Evolutionary conservation across 2,797 vertebrate genomes (phyloP).

Genomic region (Malacoraja senta): DNA sequence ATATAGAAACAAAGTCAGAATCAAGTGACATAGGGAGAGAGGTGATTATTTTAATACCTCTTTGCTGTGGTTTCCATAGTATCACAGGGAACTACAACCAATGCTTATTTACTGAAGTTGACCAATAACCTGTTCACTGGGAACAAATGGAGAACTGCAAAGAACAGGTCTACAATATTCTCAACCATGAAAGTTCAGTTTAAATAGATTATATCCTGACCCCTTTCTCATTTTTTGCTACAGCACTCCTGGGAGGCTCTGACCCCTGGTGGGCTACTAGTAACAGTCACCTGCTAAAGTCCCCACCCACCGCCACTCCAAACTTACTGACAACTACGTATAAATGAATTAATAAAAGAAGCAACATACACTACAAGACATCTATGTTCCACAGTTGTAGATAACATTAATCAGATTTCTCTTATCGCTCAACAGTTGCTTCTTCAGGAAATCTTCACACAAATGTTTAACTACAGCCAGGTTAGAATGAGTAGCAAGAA

Average conservation of each 20-base stretch:
- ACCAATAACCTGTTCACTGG: neutral
- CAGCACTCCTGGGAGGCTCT: neutral
- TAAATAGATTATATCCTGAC: neutral
- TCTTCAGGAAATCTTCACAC: neutral
- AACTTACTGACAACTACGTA: neutral
- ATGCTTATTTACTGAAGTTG: neutral
- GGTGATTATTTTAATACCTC: neutral
- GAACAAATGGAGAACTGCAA: neutral
- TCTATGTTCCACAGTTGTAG: neutral
- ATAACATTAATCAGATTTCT: conserved; percentile 4
- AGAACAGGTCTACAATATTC: neutral
- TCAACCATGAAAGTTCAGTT: neutral
- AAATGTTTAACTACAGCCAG: neutral
- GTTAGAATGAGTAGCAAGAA: neutral
- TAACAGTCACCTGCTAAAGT: neutral
- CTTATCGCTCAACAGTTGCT: neutral
- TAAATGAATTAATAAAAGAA: neutral
- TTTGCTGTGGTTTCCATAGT: neutral
- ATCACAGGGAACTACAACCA: neutral
- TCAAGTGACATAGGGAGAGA: neutral
- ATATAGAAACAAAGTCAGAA: neutral
- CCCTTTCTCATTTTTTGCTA: neutral
- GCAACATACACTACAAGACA: neutral
- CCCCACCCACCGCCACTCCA: neutral
- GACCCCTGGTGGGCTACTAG: neutral